Evolutionary conservation across 2,113 vertebrate genomes (phyloP).

Genomic region (Onychorhynchus coronatus): DNA sequence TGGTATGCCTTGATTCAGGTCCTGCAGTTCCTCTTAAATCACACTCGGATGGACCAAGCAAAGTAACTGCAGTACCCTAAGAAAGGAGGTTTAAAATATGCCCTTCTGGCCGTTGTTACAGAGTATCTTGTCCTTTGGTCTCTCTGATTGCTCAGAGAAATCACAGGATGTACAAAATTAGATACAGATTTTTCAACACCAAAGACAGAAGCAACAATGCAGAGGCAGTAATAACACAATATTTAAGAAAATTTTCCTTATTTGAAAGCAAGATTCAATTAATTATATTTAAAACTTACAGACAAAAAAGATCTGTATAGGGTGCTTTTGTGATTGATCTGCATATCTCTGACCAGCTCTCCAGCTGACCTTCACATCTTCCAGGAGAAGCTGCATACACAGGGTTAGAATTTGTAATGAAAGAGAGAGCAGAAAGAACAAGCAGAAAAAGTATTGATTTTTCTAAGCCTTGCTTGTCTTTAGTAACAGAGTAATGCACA

Average conservation of each 20-base stretch:
- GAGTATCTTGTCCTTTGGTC: not conserved
- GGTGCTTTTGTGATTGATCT: not conserved
- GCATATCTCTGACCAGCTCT: not conserved
- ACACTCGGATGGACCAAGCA: not conserved
- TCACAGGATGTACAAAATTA: not conserved
- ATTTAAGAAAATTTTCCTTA: not conserved
- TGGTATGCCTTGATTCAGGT: not conserved
- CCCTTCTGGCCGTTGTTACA: not conserved
- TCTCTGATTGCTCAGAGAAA: not conserved
- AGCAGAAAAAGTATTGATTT: not conserved
- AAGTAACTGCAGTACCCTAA: not conserved
- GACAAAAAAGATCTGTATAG: not conserved
- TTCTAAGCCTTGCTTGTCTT: not conserved
- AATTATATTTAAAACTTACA: not conserved
- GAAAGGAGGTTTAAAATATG: not conserved
- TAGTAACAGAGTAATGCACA: not conserved
- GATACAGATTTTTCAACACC: not conserved
- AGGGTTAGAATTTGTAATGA: not conserved
- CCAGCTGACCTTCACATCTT: not conserved
- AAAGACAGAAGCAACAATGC: not conserved
- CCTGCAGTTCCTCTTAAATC: not conserved
- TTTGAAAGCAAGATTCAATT: not conserved
- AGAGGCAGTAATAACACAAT: not conserved
- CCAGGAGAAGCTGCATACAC: not conserved
- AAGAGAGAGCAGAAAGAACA: not conserved